Evolutionary conservation across 2,797 vertebrate genomes (phyloP).

Genomic region (Brachyrhaphis roseni): DNA sequence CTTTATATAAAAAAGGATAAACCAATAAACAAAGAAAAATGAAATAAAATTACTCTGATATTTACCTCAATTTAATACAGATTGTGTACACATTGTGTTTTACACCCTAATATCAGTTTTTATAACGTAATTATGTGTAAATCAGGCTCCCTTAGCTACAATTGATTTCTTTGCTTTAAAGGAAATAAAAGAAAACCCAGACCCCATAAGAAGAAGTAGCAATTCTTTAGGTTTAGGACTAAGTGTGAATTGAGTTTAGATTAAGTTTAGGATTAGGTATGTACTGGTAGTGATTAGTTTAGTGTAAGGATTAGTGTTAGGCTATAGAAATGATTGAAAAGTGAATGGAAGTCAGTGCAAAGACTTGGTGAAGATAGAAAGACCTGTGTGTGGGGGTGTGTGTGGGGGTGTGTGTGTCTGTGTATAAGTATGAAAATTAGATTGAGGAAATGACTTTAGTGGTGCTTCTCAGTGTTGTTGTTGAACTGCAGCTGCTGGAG

Average conservation of each 20-base stretch:
- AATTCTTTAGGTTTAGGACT: too few relatives aligned
- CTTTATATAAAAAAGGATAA: constrained; percentile 12
- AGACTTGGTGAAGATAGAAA: too few relatives aligned
- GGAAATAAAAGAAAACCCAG: constrained; percentile 7
- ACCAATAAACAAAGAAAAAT: background rate
- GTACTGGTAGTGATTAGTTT: too few relatives aligned
- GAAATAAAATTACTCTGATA: background rate
- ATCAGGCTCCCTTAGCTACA: constrained; percentile 16
- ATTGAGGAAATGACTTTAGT: background rate
- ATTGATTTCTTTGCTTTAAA: constrained; percentile 6
- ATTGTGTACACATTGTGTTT: background rate
- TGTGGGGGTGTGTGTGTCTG: background rate
- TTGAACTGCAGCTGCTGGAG: background rate
- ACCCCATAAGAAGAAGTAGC: too few relatives aligned
- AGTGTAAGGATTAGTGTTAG: too few relatives aligned
- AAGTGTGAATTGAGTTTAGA: background rate
- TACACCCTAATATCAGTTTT: background rate
- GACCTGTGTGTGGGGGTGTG: too few relatives aligned
- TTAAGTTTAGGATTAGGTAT: background rate
- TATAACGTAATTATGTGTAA: constrained; percentile 23
- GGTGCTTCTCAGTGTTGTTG: background rate
- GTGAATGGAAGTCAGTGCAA: too few relatives aligned
- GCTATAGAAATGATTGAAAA: too few relatives aligned
- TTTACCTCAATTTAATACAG: background rate
- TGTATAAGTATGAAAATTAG: background rate